These are phyloP conservation scores for Sialis lutaria DNA, from an alignment of 2,888 invertebrate species.

Conservation along the genomic window DNA sequence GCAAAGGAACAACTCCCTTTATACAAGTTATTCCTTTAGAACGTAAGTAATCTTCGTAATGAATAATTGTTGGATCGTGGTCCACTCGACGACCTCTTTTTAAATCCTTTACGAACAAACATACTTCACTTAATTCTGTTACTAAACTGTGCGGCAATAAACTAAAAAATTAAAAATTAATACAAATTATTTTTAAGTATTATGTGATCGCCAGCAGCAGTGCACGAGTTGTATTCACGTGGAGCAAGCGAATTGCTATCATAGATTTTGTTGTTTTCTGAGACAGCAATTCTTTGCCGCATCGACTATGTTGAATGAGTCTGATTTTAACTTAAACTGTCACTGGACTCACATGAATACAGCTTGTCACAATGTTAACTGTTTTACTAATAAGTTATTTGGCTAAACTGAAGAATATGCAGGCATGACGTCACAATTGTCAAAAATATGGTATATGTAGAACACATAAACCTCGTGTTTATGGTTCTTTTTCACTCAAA, in stretches of 20 bases:
- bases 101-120: conserved; percentile 61
- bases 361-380: neutral
- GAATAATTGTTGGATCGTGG: conserved; percentile 54
- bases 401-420: neutral
- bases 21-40: conserved; percentile 40
- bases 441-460: too few species aligned
- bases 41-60: conserved; percentile 50
- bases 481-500: too few species aligned
- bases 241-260: too few species aligned
- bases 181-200: neutral
- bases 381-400: neutral
- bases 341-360: too few species aligned
- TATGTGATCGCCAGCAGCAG: neutral
- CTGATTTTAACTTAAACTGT: too few species aligned
- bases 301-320: neutral
- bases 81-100: conserved; percentile 51
- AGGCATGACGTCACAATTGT: neutral
- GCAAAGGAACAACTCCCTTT: conserved; percentile 59
- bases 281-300: too few species aligned
- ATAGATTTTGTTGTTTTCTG: too few species aligned
- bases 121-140: conserved; percentile 49
- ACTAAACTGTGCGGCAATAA: conserved; percentile 40
- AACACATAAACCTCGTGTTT: too few species aligned
- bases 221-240: neutral
- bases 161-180: conserved; percentile 17